Conservation (phyloP, 2,888 invertebrate genomes). For the Agrilus cyanescens region DNA sequence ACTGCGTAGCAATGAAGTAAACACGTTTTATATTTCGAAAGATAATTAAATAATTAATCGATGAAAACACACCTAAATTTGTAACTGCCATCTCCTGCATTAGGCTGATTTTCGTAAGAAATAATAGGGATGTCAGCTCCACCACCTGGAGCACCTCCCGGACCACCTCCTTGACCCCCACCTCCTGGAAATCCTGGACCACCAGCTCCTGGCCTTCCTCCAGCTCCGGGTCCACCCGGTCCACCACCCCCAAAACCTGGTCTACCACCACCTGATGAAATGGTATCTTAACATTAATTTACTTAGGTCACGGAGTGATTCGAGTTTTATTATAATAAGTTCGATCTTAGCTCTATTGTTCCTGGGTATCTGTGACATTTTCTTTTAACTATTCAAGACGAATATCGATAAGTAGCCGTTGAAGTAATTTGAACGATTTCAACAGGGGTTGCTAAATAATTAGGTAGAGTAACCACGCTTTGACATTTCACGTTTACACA, state of each 20-base stretch:
- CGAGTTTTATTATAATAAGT: too few species aligned
- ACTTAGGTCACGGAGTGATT: too few species aligned
- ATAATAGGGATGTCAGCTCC: slow-evolving; percentile 40
- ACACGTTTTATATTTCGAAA: neutral
- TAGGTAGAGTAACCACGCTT: slow-evolving; percentile 1
- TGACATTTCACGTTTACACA: neutral
- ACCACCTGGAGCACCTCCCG: slow-evolving; percentile 17
- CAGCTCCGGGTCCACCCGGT: slow-evolving; percentile 9
- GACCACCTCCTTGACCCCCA: slow-evolving; percentile 18
- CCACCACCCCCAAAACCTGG: slow-evolving; percentile 11
- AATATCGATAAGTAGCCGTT: too few species aligned
- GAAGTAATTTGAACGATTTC: too few species aligned
- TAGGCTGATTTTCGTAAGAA: slow-evolving; percentile 44
- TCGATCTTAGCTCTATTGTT: too few species aligned
- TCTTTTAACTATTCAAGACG: too few species aligned
- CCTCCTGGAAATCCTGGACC: slow-evolving; percentile 10
- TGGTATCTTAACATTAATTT: too few species aligned
- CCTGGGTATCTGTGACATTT: too few species aligned
- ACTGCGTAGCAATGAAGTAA: slow-evolving; percentile 26
- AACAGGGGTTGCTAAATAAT: neutral
- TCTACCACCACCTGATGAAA: neutral
- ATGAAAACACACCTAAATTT: slow-evolving; percentile 34
- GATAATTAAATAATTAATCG: slow-evolving; percentile 1
- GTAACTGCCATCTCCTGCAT: slow-evolving; percentile 47
- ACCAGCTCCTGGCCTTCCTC: slow-evolving; percentile 5